Evolutionary conservation across 2,797 vertebrate species (phyloP), one percentile per base, ranked within the genome.

Genomic region (Girardinus metallicus): DNA sequence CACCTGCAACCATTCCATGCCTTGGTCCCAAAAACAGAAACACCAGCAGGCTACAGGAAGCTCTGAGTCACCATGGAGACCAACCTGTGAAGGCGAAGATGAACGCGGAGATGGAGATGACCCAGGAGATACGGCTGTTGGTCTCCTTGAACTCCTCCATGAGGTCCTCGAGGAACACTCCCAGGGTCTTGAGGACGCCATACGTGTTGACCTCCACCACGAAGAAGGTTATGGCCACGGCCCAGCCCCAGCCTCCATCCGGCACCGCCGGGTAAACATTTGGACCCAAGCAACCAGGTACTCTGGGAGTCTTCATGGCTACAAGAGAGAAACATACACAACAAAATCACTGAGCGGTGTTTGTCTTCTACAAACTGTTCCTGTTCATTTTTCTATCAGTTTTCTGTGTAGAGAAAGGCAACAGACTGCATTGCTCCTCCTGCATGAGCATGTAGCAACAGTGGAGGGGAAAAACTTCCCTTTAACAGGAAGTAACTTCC

Each of bases 191-290:
- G 88, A 99, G 93, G 90, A 97, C 94, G 34, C 98, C 98, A 0
- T 98, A 99, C 0, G 97, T 98, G 77, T 97, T 97, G 77, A 97
- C 95, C 92, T 99, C 98, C 75, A 98, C 91, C 15, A 98, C 80
- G 91, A 99, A 99, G 89, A 99, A 99, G 44, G 97, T 95, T 26
- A 87, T 85, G 0, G 98, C 98, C 10, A 99, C 92, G 0, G 89
- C 95, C 98, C 98, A 99, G 71, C 98, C 98, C 98, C 98, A 99
- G 81, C 97, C 97, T 31, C 98, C 98, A 0, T 99, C 97, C 75
- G 98, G 98, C 89, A 97, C 97, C 94, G 96, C 93, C 15, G 95
- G 43, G 87, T 99, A 99, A 77, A 97, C 94, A 11, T 96, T 98
- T 82, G 97, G 95, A 78, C 95, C 89, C 36, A 90, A 84, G 85